Evolutionary conservation across 2,797 vertebrate genomes (phyloP).

Genomic region (Phrynocephalus forsythii): DNA sequence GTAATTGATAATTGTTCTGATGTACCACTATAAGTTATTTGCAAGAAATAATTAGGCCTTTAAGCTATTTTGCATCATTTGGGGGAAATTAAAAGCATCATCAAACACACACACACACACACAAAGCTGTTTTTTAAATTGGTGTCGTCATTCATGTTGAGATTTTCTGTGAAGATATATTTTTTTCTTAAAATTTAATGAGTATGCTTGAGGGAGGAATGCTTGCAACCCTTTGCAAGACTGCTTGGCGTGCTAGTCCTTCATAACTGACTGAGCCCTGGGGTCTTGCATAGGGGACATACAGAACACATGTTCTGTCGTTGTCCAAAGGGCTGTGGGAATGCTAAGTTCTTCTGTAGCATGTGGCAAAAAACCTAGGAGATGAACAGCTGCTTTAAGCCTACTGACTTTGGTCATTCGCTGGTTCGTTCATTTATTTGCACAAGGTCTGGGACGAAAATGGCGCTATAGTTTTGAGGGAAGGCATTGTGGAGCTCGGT

Average conservation of each 20-base stretch:
- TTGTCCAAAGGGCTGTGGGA: conserved; percentile 71
- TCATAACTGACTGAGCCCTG: conserved; percentile 59
- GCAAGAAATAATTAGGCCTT: neutral
- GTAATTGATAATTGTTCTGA: neutral
- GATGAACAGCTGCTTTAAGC: conserved; percentile 87
- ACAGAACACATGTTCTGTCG: conserved; percentile 74
- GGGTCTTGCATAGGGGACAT: conserved; percentile 55
- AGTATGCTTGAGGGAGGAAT: conserved; percentile 5
- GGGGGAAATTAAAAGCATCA: neutral
- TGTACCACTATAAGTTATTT: neutral
- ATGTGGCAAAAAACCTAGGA: conserved; percentile 79
- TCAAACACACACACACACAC: neutral
- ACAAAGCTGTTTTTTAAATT: neutral
- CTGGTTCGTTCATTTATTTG: conserved; percentile 76
- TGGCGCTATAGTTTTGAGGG: conserved; percentile 61
- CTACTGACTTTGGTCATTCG: conserved; percentile 89
- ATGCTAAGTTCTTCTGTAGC: conserved; percentile 72
- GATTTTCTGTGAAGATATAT: conserved; percentile 12
- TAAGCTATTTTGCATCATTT: neutral
- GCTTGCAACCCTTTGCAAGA: conserved; percentile 36
- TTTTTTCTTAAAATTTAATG: neutral
- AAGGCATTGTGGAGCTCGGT: conserved; percentile 56
- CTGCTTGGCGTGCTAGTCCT: conserved; percentile 50
- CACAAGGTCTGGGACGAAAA: conserved; percentile 87
- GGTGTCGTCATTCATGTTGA: conserved; percentile 25